Percentiles rank a stretch among this genome's conserved stretches.
Conservation (phyloP, 2,797 vertebrate species). For the Thripadectes ignobilis region DNA sequence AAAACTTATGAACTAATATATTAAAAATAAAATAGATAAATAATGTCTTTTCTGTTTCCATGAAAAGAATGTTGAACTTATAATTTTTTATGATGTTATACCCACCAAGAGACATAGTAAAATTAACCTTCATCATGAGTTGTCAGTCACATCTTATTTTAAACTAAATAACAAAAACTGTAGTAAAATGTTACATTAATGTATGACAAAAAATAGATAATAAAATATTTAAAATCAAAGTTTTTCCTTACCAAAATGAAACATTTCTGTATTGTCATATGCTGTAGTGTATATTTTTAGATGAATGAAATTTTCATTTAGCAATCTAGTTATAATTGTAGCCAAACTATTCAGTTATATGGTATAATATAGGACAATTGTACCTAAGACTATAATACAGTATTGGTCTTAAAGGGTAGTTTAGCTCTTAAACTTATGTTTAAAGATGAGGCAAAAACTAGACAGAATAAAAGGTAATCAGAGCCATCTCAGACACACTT, state of each 20-base stretch:
- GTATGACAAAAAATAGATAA: neutral
- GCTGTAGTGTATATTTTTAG: accelerated
- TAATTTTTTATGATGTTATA: neutral
- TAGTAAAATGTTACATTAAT: neutral
- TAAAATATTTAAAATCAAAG: neutral
- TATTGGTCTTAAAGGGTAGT: neutral
- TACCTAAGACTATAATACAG: neutral
- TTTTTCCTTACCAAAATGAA: neutral
- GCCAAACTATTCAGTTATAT: neutral
- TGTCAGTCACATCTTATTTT: neutral
- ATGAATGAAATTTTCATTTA: neutral
- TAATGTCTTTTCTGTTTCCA: neutral
- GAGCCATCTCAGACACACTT: neutral
- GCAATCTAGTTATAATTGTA: neutral
- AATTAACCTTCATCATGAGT: neutral
- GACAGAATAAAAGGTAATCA: neutral
- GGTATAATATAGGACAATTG: neutral
- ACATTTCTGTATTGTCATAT: neutral
- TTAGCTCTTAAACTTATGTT: neutral
- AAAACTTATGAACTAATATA: neutral
- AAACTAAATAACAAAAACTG: neutral
- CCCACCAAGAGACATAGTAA: neutral
- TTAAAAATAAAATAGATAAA: neutral
- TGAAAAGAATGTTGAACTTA: neutral
- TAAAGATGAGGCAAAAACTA: neutral